phyloP scores from a whole-genome alignment of 2,113 vertebrate genomes.

The Diadophis punctatus region DNA sequence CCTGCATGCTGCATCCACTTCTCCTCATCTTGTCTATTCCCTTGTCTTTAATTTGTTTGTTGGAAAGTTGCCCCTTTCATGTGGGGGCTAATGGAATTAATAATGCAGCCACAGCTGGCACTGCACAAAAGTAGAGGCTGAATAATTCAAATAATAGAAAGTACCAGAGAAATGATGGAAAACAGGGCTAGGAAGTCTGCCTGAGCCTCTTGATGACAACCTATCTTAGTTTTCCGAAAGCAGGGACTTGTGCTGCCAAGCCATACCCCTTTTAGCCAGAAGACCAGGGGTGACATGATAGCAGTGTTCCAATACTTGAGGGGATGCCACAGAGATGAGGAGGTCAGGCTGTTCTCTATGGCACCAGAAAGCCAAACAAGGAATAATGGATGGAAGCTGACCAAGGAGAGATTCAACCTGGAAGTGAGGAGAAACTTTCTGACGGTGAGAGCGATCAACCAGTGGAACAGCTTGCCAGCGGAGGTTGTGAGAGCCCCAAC shows the following conservation, averaged over 20 bases:
- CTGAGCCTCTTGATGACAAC: not conserved
- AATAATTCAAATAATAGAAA: slow-evolving; percentile 53
- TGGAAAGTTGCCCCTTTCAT: slow-evolving; percentile 49
- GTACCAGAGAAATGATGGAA: not conserved
- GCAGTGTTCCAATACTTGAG: too few species aligned
- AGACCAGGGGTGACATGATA: too few species aligned
- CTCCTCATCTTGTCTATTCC: slow-evolving; percentile 8
- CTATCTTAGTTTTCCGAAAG: not conserved
- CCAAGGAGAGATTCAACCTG: too few species aligned
- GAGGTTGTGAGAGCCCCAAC: too few species aligned
- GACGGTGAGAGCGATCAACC: too few species aligned
- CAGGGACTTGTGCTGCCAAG: not conserved
- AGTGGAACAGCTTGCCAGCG: too few species aligned
- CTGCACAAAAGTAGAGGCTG: not conserved
- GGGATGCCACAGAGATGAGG: too few species aligned
- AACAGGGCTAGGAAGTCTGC: not conserved
- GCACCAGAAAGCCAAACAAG: too few species aligned
- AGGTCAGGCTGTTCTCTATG: too few species aligned
- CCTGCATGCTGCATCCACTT: not conserved
- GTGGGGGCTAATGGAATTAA: slow-evolving; percentile 44
- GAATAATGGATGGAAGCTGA: too few species aligned
- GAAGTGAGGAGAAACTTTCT: too few species aligned
- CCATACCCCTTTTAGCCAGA: not conserved
- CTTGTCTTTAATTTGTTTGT: slow-evolving; percentile 35
- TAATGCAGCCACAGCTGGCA: not conserved